phyloP scores from a whole-genome alignment of 1,140 invertebrate genomes.

The Tetramorium parvispinum region DNA sequence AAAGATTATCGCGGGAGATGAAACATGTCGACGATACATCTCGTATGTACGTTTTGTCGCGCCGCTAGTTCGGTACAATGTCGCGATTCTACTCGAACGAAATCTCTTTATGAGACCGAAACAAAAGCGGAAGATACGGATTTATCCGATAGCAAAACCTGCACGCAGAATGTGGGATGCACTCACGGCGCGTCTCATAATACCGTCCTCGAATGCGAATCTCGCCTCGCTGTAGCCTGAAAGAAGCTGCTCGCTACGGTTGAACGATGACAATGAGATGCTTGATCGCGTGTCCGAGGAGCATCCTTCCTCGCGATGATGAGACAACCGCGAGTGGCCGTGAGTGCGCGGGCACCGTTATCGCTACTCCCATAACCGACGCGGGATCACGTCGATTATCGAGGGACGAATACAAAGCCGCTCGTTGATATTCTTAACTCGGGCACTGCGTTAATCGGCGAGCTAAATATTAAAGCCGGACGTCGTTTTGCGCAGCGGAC shows the following conservation, averaged over 20 bases:
- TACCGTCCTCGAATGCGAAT: conserved; percentile 34
- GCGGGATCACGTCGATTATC: conserved; percentile 32
- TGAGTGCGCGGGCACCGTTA: conserved; percentile 33
- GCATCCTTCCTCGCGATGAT: conserved; percentile 27
- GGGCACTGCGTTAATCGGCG: not conserved
- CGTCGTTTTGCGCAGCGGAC: not conserved
- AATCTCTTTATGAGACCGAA: conserved; percentile 29
- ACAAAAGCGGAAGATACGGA: not conserved
- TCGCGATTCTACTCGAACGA: conserved; percentile 13
- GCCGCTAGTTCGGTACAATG: not conserved
- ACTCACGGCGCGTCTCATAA: conserved; percentile 26
- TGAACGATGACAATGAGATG: conserved; percentile 54
- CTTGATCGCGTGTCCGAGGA: conserved; percentile 24
- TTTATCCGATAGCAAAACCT: conserved; percentile 13
- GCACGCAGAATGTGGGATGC: not conserved
- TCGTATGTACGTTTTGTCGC: not conserved
- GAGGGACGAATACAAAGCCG: conserved; percentile 19
- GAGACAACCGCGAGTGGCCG: conserved; percentile 10
- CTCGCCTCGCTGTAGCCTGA: not conserved
- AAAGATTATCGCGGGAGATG: no score
- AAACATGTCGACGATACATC: not conserved
- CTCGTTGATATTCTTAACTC: conserved; percentile 62
- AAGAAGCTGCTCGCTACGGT: conserved; percentile 22
- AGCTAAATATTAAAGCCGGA: not conserved
- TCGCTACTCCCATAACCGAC: not conserved